phyloP scores from a whole-genome alignment of 2,888 invertebrate species.

The Desoria tigrina region DNA sequence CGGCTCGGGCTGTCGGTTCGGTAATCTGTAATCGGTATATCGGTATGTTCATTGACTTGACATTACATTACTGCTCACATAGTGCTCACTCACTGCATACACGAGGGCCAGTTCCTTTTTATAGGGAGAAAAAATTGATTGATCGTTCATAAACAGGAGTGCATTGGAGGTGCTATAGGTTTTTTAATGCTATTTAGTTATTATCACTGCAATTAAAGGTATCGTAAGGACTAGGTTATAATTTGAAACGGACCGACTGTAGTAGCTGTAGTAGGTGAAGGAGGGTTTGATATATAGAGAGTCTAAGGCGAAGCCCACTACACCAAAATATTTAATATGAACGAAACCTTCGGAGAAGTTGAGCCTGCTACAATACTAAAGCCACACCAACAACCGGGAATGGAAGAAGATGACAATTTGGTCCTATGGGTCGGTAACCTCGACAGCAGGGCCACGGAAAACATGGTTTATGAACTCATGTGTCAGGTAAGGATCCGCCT shows the following conservation, averaged over 20 bases:
- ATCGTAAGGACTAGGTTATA: not conserved
- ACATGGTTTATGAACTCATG: conserved; percentile 53
- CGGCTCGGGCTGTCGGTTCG: no score
- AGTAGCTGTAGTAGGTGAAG: no score
- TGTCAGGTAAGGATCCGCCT: conserved; percentile 51
- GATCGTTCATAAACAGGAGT: conserved; percentile 3
- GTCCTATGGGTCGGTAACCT: conserved; percentile 45
- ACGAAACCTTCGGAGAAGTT: conserved; percentile 6
- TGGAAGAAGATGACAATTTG: conserved; percentile 11
- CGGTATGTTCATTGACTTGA: no score
- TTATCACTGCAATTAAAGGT: not conserved
- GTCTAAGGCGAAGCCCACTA: no score
- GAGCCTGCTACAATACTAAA: not conserved
- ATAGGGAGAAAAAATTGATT: conserved; percentile 3
- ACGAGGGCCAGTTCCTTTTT: not conserved
- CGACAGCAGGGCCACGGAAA: conserved; percentile 52
- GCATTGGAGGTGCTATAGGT: no score
- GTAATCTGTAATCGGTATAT: no score
- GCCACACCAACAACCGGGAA: not conserved
- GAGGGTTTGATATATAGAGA: no score
- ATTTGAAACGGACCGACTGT: no score
- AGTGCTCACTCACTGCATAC: no score
- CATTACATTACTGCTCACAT: no score
- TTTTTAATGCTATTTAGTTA: not conserved
- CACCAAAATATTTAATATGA: not conserved